Percentiles rank a stretch among this genome's conserved stretches.
phyloP scores from a whole-genome alignment of 1,140 invertebrate genomes.

The Caenorhabditis tropicalis region DNA sequence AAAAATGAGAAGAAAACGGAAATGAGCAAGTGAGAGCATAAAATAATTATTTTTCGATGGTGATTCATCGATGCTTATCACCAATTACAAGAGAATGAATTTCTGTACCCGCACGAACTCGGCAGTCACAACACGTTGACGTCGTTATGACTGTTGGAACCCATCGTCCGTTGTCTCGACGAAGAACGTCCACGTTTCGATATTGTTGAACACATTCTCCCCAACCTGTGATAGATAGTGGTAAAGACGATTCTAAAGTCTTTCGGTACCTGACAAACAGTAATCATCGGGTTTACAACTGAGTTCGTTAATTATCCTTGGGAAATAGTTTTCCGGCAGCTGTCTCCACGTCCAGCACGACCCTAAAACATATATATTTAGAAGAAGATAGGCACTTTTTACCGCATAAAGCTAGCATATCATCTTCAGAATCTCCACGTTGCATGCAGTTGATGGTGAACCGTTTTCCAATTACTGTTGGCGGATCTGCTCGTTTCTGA shows the following conservation, averaged over 20 bases:
- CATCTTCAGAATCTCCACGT: slow-evolving; percentile 52
- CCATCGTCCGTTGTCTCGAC: slow-evolving; percentile 51
- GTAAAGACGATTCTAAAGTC: background rate
- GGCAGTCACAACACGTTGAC: slow-evolving; percentile 55
- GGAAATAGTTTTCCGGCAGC: slow-evolving; percentile 55
- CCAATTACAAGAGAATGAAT: slow-evolving; percentile 52
- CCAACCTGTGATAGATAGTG: slow-evolving; percentile 30
- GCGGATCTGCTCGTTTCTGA: background rate
- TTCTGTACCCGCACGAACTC: slow-evolving; percentile 53
- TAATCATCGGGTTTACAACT: slow-evolving; percentile 55
- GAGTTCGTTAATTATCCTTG: slow-evolving; percentile 56
- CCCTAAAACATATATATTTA: background rate
- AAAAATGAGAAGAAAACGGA: background rate
- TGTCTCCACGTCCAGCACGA: slow-evolving; percentile 57
- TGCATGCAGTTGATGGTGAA: slow-evolving; percentile 53
- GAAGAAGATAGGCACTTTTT: background rate
- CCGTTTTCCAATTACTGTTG: slow-evolving; percentile 37
- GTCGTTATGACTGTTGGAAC: slow-evolving; percentile 51
- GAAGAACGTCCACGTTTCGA: slow-evolving; percentile 54
- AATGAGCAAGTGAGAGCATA: background rate
- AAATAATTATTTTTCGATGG: background rate
- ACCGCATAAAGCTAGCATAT: slow-evolving; percentile 52
- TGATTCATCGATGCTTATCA: slow-evolving; percentile 14
- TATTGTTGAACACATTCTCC: slow-evolving; percentile 53
- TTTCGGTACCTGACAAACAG: slow-evolving; percentile 47